phyloP scores from a whole-genome alignment of 2,797 vertebrate genomes.

The Vipera ursinii region DNA sequence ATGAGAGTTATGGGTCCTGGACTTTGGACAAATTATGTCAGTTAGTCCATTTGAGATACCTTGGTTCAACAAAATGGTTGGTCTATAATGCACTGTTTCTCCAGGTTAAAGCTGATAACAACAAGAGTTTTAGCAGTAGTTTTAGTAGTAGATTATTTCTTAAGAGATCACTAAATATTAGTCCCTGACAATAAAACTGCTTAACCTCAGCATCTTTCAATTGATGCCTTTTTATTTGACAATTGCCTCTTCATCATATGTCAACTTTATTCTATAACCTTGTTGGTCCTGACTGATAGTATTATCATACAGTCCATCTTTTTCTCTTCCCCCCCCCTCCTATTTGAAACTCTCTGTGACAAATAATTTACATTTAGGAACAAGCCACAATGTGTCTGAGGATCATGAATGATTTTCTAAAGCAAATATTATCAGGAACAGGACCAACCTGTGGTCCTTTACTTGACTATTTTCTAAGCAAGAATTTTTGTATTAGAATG shows the following conservation, averaged over 20 bases:
- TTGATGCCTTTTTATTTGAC: neutral
- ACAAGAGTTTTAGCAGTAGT: neutral
- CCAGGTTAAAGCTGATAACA: neutral
- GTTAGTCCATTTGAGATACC: neutral
- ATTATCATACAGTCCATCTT: neutral
- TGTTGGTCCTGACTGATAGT: neutral
- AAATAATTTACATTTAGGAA: neutral
- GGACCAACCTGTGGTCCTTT: neutral
- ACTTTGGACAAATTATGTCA: neutral
- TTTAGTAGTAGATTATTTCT: neutral
- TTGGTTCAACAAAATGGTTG: neutral
- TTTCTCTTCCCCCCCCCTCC: neutral
- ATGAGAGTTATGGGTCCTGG: neutral
- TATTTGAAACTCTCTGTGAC: neutral
- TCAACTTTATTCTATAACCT: neutral
- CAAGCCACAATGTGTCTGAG: neutral
- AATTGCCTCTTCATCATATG: neutral
- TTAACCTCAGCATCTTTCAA: neutral
- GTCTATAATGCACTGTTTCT: neutral
- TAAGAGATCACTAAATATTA: neutral
- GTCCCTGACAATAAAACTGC: neutral
- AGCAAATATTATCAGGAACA: neutral
- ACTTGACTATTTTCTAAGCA: neutral
- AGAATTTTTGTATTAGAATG: slow-evolving; percentile 1
- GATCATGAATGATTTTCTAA: neutral